These are phyloP conservation scores for Iguana delicatissima DNA, from an alignment of 2,797 vertebrate genomes.

Conservation along the genomic window DNA sequence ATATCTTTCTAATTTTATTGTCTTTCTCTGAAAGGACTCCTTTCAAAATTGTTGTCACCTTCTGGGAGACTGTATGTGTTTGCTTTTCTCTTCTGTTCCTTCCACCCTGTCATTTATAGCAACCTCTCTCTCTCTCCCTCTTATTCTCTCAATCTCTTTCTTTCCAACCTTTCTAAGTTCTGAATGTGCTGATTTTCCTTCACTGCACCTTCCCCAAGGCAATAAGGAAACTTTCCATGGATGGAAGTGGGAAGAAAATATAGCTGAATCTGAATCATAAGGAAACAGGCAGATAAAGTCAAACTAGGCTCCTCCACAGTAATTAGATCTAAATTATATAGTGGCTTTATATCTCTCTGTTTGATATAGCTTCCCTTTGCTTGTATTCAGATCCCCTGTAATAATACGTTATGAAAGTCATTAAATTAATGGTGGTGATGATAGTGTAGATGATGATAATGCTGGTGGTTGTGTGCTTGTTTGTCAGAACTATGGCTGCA, in stretches of 20 bases:
- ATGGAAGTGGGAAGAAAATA: background rate
- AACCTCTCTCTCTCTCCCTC: background rate
- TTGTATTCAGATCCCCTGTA: background rate
- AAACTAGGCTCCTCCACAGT: background rate
- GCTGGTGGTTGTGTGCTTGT: background rate
- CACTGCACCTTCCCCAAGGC: background rate
- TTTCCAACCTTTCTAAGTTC: background rate
- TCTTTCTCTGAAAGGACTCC: background rate
- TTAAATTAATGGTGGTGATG: background rate
- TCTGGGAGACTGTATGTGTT: fast-evolving
- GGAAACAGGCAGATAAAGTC: background rate
- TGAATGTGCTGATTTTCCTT: background rate
- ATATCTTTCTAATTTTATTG: background rate
- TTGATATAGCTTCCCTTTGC: background rate
- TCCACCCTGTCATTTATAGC: background rate
- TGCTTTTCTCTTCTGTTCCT: fast-evolving
- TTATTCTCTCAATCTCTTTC: background rate
- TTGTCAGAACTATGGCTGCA: background rate
- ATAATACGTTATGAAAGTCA: background rate
- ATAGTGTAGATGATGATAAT: background rate
- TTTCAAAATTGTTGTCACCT: background rate
- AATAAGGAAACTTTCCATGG: background rate
- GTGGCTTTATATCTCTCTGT: background rate
- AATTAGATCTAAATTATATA: background rate
- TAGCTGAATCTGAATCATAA: background rate